These are phyloP conservation scores for Oligia latruncula DNA, from an alignment of 2,888 invertebrate genomes.

Conservation along the genomic window DNA sequence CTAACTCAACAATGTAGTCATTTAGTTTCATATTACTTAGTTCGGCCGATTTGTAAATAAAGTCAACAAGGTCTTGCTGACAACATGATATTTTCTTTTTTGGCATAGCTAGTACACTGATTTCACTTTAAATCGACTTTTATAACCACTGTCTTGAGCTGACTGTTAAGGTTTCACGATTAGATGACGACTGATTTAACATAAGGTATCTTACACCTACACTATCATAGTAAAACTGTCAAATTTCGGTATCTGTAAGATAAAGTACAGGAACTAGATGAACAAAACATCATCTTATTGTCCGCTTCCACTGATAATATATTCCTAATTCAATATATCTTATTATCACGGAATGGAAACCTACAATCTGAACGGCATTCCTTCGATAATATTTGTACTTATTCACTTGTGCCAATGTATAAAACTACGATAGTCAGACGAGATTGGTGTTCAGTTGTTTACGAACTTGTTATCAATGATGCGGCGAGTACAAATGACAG, in stretches of 20 bases:
- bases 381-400: conserved; percentile 9
- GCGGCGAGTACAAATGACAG: conserved; percentile 64
- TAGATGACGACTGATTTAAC: conserved; percentile 47
- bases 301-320: conserved; percentile 13
- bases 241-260: conserved; percentile 48
- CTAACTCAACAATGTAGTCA: conserved; percentile 71
- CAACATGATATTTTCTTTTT: conserved; percentile 78
- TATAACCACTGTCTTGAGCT: conserved; percentile 46
- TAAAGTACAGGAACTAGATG: conserved; percentile 40
- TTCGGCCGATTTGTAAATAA: conserved; percentile 77
- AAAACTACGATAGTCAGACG: conserved; percentile 12
- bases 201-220: conserved; percentile 38
- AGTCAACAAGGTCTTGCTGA: conserved; percentile 74
- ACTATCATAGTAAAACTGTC: conserved; percentile 50
- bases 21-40: conserved; percentile 70
- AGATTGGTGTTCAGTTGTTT: conserved; percentile 39
- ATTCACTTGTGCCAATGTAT: conserved; percentile 18
- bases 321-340: conserved; percentile 13
- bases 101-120: conserved; percentile 72
- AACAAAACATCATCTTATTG: conserved; percentile 26
- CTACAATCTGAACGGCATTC: conserved; percentile 40
- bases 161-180: conserved; percentile 31
- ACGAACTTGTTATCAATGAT: conserved; percentile 56
- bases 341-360: conserved; percentile 17
- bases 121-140: conserved; percentile 46